Percentiles rank a stretch among this genome's conserved stretches.
Evolutionary conservation across 2,888 invertebrate species (phyloP).

Genomic region (Drosophila kambysellisi): DNA sequence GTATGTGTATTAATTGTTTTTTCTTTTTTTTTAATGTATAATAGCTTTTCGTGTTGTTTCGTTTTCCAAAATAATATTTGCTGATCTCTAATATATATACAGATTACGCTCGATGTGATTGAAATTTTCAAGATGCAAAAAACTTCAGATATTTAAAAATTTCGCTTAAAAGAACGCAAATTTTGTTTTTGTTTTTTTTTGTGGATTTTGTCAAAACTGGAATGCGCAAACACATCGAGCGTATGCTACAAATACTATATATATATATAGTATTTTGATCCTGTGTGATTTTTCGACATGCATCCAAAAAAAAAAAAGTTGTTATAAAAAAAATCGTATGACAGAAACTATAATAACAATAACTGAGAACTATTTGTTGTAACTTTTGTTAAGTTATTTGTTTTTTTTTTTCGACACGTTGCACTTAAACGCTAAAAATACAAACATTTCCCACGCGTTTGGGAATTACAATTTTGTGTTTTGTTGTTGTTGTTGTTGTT

Average conservation of each 20-base stretch:
- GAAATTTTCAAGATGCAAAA: constrained; percentile 2
- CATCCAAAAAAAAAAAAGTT: constrained; percentile 13
- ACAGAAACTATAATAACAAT: constrained; percentile 20
- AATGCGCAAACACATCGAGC: constrained; percentile 48
- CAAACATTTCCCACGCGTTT: constrained; percentile 58
- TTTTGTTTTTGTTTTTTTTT: not conserved
- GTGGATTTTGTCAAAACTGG: constrained; percentile 21
- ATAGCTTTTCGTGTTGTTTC: constrained; percentile 38
- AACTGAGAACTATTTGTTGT: constrained; percentile 31
- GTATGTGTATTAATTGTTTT: constrained; percentile 29
- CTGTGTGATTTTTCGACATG: constrained; percentile 46
- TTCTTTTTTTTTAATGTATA: constrained; percentile 27
- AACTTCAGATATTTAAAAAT: not conserved
- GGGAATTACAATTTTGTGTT: constrained; percentile 39
- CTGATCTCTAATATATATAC: constrained; percentile 9
- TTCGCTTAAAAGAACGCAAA: not conserved
- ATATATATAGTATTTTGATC: constrained; percentile 13
- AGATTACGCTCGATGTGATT: constrained; percentile 27
- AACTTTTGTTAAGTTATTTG: constrained; percentile 12
- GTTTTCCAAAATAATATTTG: constrained; percentile 7
- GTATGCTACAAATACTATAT: constrained; percentile 12
- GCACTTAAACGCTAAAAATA: constrained; percentile 55
- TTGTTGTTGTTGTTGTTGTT: constrained; percentile 32
- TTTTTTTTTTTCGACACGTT: constrained; percentile 35
- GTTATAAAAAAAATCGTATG: constrained; percentile 1